phyloP scores from a whole-genome alignment of 2,888 invertebrate species.

The Reticulitermes lucifugus region DNA sequence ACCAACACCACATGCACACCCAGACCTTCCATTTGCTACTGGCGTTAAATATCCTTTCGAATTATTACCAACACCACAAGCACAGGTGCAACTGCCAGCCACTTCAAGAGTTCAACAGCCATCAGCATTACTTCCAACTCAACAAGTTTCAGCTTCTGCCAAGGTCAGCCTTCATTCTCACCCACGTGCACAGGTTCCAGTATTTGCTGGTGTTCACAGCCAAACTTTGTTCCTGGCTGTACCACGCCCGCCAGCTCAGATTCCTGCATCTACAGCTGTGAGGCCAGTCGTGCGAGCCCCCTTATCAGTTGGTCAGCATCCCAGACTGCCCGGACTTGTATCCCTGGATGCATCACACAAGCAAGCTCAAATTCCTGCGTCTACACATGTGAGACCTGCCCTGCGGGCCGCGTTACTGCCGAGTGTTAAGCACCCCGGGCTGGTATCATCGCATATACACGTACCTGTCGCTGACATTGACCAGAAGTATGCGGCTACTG shows the following conservation, averaged over 20 bases:
- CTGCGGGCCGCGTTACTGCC: background rate
- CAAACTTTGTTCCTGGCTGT: background rate
- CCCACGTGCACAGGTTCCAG: background rate
- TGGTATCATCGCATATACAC: background rate
- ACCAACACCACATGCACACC: background rate
- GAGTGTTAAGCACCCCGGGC: background rate
- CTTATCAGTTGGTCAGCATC: background rate
- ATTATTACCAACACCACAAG: background rate
- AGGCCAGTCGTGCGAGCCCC: background rate
- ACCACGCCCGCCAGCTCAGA: background rate
- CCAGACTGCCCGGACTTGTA: no score
- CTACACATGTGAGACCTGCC: background rate
- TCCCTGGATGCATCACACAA: no score
- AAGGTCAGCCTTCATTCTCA: background rate
- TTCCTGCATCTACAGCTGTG: background rate
- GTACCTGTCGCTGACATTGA: conserved; percentile 23
- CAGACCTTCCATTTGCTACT: background rate
- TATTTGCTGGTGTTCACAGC: background rate
- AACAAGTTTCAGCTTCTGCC: background rate
- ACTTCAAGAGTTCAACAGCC: background rate
- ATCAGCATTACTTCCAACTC: background rate
- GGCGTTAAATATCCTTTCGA: background rate
- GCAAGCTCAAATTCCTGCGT: background rate
- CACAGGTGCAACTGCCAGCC: background rate
- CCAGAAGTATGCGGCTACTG: conserved; percentile 16